These are phyloP conservation scores for Stenurella melanura DNA, from an alignment of 2,888 invertebrate genomes.

Conservation along the genomic window DNA sequence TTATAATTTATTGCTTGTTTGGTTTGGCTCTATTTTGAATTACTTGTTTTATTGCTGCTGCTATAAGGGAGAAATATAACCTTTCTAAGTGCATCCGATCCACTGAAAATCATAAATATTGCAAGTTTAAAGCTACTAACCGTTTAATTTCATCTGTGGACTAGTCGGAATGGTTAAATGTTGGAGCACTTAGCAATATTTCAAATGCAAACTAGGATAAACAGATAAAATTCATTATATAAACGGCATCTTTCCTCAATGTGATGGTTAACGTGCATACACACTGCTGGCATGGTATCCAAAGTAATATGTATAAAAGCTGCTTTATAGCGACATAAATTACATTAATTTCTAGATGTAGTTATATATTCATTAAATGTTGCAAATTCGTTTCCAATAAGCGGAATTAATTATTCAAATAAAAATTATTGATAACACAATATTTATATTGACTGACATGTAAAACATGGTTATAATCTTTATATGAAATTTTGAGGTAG, in stretches of 20 bases:
- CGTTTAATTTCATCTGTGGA: constrained; percentile 1
- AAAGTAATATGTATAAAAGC: background rate
- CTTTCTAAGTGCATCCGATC: constrained; percentile 1
- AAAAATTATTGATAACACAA: too few species aligned
- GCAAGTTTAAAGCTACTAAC: constrained; percentile 1
- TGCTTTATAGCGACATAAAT: too few species aligned
- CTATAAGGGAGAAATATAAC: constrained; percentile 1
- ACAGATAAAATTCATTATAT: background rate
- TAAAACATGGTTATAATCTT: too few species aligned
- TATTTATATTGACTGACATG: too few species aligned
- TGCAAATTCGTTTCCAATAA: too few species aligned
- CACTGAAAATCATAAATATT: background rate
- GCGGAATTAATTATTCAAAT: too few species aligned
- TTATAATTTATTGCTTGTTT: constrained; percentile 29
- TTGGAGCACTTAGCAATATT: background rate
- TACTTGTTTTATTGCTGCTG: background rate
- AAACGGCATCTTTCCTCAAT: background rate
- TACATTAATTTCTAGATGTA: too few species aligned
- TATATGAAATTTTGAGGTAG: too few species aligned
- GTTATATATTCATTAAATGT: too few species aligned
- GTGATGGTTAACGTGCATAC: background rate
- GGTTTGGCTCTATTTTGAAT: constrained; percentile 4
- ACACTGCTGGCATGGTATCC: background rate
- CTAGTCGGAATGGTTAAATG: background rate
- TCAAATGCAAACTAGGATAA: background rate